phyloP scores from a whole-genome alignment of 1,140 invertebrate genomes.

The Homalodisca vitripennis region DNA sequence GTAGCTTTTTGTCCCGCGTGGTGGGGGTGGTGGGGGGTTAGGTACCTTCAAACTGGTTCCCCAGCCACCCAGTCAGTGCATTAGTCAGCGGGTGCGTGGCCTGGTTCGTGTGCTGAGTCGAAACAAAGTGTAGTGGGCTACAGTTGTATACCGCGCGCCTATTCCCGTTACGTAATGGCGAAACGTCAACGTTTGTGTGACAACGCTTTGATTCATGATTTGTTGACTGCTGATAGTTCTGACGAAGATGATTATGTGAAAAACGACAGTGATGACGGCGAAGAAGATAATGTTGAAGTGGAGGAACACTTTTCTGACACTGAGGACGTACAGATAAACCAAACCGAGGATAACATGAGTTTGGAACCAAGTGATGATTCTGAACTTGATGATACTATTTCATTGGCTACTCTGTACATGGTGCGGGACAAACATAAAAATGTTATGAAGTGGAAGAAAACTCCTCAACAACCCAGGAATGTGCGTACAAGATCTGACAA shows the following conservation, averaged over 20 bases:
- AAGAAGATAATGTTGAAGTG: neutral
- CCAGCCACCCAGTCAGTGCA: constrained; percentile 16
- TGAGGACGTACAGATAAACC: too few species aligned
- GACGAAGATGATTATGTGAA: neutral
- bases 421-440: neutral
- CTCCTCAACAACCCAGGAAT: neutral
- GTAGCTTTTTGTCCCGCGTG: neutral
- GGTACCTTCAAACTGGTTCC: constrained; percentile 10
- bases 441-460: constrained; percentile 9
- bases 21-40: neutral
- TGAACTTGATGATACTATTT: neutral
- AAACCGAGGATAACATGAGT: neutral
- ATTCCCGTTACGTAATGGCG: neutral
- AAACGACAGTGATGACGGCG: constrained; percentile 10
- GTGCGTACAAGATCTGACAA: neutral
- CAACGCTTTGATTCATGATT: neutral
- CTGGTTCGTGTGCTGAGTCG: neutral
- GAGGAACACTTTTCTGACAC: constrained; percentile 4
- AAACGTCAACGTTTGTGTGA: constrained; percentile 16
- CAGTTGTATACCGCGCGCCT: constrained; percentile 18
- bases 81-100: neutral
- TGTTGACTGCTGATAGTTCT: neutral
- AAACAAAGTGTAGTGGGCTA: constrained; percentile 6
- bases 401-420: neutral
- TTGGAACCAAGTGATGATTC: neutral